These are phyloP conservation scores for Streptopelia turtur DNA, from an alignment of 2,797 vertebrate species.

Conservation along the genomic window DNA sequence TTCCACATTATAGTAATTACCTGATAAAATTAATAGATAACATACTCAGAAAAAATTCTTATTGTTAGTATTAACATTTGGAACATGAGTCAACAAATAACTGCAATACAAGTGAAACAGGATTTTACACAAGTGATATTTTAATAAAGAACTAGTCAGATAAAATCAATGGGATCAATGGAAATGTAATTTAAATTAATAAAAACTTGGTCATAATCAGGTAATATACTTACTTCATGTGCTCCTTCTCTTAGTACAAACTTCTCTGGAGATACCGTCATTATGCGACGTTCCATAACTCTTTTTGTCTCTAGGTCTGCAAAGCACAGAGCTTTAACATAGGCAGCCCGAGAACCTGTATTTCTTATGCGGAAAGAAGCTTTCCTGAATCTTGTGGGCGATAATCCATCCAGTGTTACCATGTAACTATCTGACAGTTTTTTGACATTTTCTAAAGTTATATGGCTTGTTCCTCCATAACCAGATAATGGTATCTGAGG, in stretches of 20 bases:
- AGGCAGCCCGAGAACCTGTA: conserved; percentile 92
- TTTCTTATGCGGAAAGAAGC: conserved; percentile 87
- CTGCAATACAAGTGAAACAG: background rate
- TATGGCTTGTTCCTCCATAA: conserved; percentile 93
- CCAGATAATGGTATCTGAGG: conserved; percentile 93
- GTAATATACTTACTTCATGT: conserved; percentile 84
- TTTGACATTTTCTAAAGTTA: conserved; percentile 91
- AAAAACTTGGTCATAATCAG: background rate
- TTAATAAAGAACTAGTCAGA: background rate
- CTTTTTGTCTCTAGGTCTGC: conserved; percentile 79
- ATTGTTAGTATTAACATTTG: background rate
- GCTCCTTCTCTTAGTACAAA: conserved; percentile 92
- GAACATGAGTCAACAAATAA: background rate
- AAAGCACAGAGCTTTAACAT: conserved; percentile 88
- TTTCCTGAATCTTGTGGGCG: conserved; percentile 80
- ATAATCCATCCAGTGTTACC: conserved; percentile 77
- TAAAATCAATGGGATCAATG: background rate
- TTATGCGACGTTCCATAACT: conserved; percentile 80
- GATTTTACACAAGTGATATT: background rate
- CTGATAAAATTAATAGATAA: conserved; percentile 69
- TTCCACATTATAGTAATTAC: conserved; percentile 88
- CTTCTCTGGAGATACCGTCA: conserved; percentile 89
- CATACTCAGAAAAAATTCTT: background rate
- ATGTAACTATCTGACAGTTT: conserved; percentile 89
- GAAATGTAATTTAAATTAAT: background rate